Evolutionary conservation across 2,797 vertebrate species (phyloP).

Genomic region (Dendrocincla tyrannina): DNA sequence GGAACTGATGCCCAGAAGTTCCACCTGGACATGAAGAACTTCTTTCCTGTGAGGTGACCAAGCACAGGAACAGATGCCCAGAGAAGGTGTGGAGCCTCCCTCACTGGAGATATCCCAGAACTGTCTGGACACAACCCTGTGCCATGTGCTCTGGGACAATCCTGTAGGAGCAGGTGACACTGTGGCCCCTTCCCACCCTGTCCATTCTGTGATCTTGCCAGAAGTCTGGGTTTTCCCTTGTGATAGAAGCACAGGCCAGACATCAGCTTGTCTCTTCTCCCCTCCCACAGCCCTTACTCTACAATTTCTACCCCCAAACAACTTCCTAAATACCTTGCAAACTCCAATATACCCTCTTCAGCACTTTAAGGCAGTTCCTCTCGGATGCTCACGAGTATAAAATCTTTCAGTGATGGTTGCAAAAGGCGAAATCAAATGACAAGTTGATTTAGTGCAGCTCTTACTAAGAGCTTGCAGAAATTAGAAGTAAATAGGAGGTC

Average conservation of each 20-base stretch:
- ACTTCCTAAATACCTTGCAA: not conserved
- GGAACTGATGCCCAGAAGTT: not conserved
- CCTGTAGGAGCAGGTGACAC: not conserved
- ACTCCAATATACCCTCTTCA: not conserved
- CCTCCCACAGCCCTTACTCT: not conserved
- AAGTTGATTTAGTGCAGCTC: constrained; percentile 69
- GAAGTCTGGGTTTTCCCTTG: not conserved
- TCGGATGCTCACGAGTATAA: constrained; percentile 41
- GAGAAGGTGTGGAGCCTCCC: not conserved
- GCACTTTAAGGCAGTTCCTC: constrained; percentile 28
- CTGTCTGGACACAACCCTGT: not conserved
- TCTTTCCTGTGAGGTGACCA: not conserved
- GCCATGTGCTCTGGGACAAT: not conserved
- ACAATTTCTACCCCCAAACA: not conserved
- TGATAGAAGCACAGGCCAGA: not conserved
- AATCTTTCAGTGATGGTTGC: constrained; percentile 28
- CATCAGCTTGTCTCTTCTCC: not conserved
- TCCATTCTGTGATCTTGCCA: not conserved
- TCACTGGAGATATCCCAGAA: not conserved
- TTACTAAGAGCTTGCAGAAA: constrained; percentile 69
- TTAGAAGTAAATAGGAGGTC: constrained; percentile 75
- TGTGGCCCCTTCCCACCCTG: not conserved
- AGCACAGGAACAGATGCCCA: not conserved
- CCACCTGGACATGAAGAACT: not conserved
- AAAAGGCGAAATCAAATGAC: constrained; percentile 61